These are phyloP conservation scores for Drosophila greeni DNA, from an alignment of 2,888 invertebrate species.

Conservation along the genomic window DNA sequence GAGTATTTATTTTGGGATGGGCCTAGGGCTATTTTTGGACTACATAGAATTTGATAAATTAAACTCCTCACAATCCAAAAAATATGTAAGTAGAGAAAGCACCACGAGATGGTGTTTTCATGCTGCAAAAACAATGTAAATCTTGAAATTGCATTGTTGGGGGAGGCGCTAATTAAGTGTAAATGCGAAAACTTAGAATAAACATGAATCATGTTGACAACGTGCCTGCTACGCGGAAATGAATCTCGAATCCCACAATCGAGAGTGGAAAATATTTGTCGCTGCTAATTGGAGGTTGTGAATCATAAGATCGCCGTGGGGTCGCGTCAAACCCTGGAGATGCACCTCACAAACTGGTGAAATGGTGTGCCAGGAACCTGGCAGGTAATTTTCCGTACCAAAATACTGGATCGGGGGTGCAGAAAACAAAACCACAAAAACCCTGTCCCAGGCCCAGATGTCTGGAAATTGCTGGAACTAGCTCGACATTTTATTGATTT, in stretches of 20 bases:
- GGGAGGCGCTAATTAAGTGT: conserved; percentile 25
- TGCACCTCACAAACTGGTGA: conserved; percentile 15
- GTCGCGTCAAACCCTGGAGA: background rate
- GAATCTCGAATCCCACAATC: conserved; percentile 2
- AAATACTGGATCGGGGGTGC: conserved; percentile 4
- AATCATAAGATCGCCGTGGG: conserved; percentile 24
- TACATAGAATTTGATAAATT: background rate
- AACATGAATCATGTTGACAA: conserved; percentile 45
- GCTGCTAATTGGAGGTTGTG: conserved; percentile 10
- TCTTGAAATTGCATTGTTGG: background rate
- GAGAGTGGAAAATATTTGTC: conserved; percentile 38
- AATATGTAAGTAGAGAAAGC: background rate
- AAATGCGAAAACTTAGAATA: conserved; percentile 19
- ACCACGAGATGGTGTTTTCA: background rate
- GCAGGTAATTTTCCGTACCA: conserved; percentile 14
- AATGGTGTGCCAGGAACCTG: conserved; percentile 26
- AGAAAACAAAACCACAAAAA: conserved; percentile 24
- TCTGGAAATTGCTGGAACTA: conserved; percentile 10
- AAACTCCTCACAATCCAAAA: background rate
- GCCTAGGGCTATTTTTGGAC: background rate
- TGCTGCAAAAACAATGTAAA: background rate
- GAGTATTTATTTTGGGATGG: conserved; percentile 18
- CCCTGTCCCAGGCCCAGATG: conserved; percentile 4
- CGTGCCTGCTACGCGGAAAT: conserved; percentile 15
- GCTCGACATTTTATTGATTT: conserved; percentile 20